Conservation (phyloP, 2,797 vertebrate genomes). For the Sarcoramphus papa region DNA sequence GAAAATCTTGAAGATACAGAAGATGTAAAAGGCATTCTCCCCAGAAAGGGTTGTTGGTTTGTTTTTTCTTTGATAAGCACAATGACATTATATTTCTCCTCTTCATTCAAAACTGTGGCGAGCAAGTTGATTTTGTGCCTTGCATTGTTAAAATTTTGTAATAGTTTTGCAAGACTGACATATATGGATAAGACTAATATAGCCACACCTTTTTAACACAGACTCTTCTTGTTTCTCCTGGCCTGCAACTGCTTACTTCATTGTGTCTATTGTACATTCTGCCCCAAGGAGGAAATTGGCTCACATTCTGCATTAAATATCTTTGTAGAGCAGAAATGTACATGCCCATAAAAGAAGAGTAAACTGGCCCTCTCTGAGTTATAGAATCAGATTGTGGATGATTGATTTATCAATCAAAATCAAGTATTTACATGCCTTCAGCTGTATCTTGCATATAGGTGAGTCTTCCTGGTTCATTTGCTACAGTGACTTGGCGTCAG, state of each 20-base stretch:
- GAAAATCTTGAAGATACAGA: conserved; percentile 16
- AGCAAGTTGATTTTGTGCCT: not conserved
- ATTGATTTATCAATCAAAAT: conserved; percentile 51
- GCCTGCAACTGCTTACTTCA: not conserved
- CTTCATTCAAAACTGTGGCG: not conserved
- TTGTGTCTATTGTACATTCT: not conserved
- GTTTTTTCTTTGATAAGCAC: conserved; percentile 30
- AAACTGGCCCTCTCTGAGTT: not conserved
- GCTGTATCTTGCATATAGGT: conserved; percentile 51
- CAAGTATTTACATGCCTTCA: conserved; percentile 36
- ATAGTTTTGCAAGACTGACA: conserved; percentile 8
- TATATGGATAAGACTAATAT: not conserved
- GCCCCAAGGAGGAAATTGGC: not conserved
- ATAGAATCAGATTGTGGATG: not conserved
- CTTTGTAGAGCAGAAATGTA: not conserved
- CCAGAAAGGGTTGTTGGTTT: not conserved
- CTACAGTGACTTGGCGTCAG: conserved; percentile 35
- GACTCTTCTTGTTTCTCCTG: not conserved
- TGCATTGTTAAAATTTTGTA: not conserved
- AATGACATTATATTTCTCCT: not conserved
- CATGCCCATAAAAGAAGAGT: not conserved
- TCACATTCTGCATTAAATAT: not conserved
- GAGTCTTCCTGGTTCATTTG: conserved; percentile 28
- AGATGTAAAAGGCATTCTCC: not conserved
- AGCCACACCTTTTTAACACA: not conserved